A percentile compares a stretch with the other conserved stretches of the same genome.
Evolutionary conservation across 2,113 vertebrate species (phyloP).

Genomic region (Dinomys branickii): DNA sequence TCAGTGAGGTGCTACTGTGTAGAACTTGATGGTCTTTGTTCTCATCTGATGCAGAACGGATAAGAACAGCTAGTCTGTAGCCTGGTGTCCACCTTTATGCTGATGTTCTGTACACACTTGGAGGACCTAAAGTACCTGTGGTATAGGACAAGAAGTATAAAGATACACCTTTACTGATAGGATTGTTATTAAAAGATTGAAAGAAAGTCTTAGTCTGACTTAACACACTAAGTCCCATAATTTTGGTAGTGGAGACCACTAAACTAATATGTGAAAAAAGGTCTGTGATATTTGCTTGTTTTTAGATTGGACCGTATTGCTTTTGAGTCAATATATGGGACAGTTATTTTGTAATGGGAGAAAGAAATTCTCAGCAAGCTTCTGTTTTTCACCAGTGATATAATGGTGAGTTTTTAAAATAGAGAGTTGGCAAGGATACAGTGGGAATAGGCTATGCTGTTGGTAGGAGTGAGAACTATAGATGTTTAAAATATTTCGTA

Average conservation of each 20-base stretch:
- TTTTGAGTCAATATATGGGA: not conserved
- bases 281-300: not conserved
- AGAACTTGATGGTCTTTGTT: not conserved
- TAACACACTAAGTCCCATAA: not conserved
- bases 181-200: slow-evolving; percentile 23
- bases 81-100: not conserved
- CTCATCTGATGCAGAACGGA: not conserved
- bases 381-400: not conserved
- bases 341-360: slow-evolving; percentile 18
- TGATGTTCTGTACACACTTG: not conserved
- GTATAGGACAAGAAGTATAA: not conserved
- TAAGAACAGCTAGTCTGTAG: not conserved
- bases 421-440: slow-evolving; percentile 6
- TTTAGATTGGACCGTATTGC: not conserved
- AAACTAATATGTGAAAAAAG: not conserved
- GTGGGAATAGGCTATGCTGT: not conserved
- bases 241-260: slow-evolving; percentile 32
- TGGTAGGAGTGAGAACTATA: not conserved
- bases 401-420: not conserved
- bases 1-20: slow-evolving; percentile 29
- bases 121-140: not conserved
- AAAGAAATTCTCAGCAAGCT: not conserved
- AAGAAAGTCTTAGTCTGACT: slow-evolving; percentile 37
- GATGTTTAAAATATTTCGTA: slow-evolving; percentile 53
- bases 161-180: not conserved